Evolutionary conservation across 2,797 vertebrate genomes (phyloP), one percentile per base, ranked within the genome.

Genomic region (Sebastes vulpes): DNA sequence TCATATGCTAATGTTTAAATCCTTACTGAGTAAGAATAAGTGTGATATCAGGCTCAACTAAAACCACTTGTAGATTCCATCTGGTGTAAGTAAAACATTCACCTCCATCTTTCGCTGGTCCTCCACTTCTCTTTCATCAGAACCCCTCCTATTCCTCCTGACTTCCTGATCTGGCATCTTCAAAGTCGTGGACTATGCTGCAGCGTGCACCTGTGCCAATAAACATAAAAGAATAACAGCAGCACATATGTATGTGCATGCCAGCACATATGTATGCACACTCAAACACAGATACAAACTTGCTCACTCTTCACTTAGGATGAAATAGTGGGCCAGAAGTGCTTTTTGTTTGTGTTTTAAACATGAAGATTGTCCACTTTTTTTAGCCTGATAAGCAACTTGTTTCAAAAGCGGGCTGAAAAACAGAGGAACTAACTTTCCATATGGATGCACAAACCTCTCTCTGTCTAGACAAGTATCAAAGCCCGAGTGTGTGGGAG

Each of bases 171-270:
- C 88, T 90, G 89, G 87, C 63, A 48, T 79, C 77, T 90, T 94
- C 91, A 93, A 94, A 93, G 92, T 83, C 10, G 5, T 63, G 35
- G 48, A 66, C 65, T 31, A 35, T 1, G 56, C 67, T 59, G 75
- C 65, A 35, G 79, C 57, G 46, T 65, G 85, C 94, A 95, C 91
- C 91, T 93, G 92, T 78, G 83, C 82, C 84, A 91, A 86, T 93
- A 90, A 91, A 93, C 82, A 81, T 82, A 23, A 86, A 82, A 77
- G 80, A 59, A 70, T 50, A 59, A 77, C 86, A 79, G 81, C 63
- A 50, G 68, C 25, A 60, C 31, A 38, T 53, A 66, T 72, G 72
- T 61, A 65, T 12, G 16, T 32, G n/a, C 53, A 89, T 61, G 29
- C 68, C 42, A 46, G 16, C 42, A 16, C 42, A 32, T 35, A 72